Evolutionary conservation across 2,888 invertebrate genomes (phyloP).

Genomic region (Spialia ferax): DNA sequence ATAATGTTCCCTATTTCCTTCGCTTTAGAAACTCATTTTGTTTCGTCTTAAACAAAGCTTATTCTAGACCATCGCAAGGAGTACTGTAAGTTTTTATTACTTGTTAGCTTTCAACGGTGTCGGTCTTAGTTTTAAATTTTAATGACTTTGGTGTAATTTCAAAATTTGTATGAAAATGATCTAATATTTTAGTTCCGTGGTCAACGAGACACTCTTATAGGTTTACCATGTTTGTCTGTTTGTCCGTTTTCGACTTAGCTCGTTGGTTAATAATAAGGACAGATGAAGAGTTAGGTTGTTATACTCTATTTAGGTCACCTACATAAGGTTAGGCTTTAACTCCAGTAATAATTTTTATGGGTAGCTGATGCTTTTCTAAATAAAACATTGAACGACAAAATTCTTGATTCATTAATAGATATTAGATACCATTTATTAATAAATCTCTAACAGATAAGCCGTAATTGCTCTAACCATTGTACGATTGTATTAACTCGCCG

Average conservation of each 20-base stretch:
- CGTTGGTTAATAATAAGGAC: too few relatives aligned
- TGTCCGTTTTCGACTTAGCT: too few relatives aligned
- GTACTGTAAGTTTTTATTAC: not conserved
- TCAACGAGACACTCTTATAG: too few relatives aligned
- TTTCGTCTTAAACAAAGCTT: slow-evolving; percentile 1
- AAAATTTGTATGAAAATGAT: too few relatives aligned
- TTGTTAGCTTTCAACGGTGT: not conserved
- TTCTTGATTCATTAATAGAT: not conserved
- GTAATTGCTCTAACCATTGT: not conserved
- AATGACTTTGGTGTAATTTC: too few relatives aligned
- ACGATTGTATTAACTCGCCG: not conserved
- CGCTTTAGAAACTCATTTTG: not conserved
- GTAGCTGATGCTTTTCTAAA: too few relatives aligned
- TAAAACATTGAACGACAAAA: not conserved
- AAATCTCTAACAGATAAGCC: not conserved
- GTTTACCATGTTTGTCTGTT: too few relatives aligned
- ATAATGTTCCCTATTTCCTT: not conserved
- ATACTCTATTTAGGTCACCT: too few relatives aligned
- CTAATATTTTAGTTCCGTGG: too few relatives aligned
- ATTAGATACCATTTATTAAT: not conserved
- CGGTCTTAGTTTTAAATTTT: too few relatives aligned
- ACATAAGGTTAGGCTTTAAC: not conserved
- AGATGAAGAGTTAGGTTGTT: too few relatives aligned
- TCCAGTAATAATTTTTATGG: too few relatives aligned
- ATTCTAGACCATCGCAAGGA: not conserved